Base-by-base conservation (phyloP, 2,113 vertebrate genomes). In the Speoplatyrhinus poulsoni region DNA sequence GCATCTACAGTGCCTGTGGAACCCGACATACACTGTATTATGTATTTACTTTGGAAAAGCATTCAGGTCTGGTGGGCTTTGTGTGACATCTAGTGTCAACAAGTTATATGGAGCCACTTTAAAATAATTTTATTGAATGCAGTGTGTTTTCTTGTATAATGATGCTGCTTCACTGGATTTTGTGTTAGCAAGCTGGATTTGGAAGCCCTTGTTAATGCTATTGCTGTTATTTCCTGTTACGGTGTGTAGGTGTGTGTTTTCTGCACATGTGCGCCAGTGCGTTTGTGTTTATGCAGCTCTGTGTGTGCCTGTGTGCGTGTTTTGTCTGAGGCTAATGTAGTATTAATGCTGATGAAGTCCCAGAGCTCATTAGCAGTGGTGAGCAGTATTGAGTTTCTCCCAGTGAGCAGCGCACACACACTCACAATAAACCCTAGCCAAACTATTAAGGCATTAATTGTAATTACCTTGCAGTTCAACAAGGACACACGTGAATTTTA, bases 301-400 rank as follows among this genome's bases (percentile, higher is more conserved):
- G 32, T 41, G 52, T 12, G n/a, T 57, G 50, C 50, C n/a, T 63
- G 46, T 52, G 41, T 33, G 47, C 46, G 79, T 77, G 79, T 76
- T 63, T 52, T 79, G 71, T 56, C 72, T 71, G 65, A 73, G 70
- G 74, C 79, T 85, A 89, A 91, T 91, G 88, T 86, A 75, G 79
- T 86, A 89, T 89, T 92, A 91, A 92, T 90, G 83, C 84, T 85
- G 88, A 90, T 88, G 82, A 88, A 83, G 65, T 89, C 91, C 84
- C 87, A 70, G 52, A 78, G 87, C 85, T 92, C 89, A 88, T 92
- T 91, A 91, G 87, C 80, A 83, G 80, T 77, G 79, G 71, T 81
- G 80, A 89, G 79, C 82, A 86, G 83, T 87, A 85, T 87, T 87
- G 85, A 85, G 79, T 90, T 89, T 87, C 87, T 83, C 80, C 81